Conservation (phyloP, 2,113 vertebrate species). For the Theristicus caerulescens region DNA sequence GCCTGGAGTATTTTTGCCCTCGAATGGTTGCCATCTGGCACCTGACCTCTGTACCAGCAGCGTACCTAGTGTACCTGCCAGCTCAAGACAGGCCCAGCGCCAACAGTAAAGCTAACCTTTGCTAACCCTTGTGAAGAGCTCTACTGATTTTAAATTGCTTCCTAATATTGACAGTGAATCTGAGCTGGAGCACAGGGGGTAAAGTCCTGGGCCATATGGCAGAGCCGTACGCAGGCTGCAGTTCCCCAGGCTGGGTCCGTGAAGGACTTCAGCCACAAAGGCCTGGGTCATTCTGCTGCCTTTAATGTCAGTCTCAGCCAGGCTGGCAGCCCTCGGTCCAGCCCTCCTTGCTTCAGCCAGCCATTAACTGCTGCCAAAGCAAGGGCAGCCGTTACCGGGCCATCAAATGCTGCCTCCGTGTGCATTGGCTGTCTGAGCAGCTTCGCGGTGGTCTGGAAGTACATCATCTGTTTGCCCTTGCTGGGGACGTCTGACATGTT, state of each 20-base stretch:
- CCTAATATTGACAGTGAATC: background rate
- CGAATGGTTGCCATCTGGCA: background rate
- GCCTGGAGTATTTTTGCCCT: background rate
- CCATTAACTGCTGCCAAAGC: background rate
- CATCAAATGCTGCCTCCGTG: fast-evolving
- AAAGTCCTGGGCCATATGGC: background rate
- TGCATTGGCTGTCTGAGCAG: background rate
- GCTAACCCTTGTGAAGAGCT: background rate
- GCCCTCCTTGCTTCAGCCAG: background rate
- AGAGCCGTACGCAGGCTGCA: fast-evolving
- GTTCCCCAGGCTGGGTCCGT: background rate
- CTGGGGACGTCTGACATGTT: background rate
- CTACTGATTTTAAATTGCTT: background rate
- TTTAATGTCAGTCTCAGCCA: background rate
- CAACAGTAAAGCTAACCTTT: background rate
- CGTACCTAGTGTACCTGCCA: background rate
- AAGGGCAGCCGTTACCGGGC: background rate
- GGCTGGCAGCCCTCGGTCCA: background rate
- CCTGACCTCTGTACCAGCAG: background rate
- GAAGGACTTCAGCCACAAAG: background rate
- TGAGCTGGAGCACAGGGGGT: background rate
- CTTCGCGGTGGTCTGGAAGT: background rate
- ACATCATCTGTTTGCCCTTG: background rate
- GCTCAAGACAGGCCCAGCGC: background rate
- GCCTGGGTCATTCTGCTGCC: background rate